A percentile compares a stretch with the other conserved stretches of the same genome.
phyloP scores from a whole-genome alignment of 1,140 invertebrate species.

The Papilio helenus region DNA sequence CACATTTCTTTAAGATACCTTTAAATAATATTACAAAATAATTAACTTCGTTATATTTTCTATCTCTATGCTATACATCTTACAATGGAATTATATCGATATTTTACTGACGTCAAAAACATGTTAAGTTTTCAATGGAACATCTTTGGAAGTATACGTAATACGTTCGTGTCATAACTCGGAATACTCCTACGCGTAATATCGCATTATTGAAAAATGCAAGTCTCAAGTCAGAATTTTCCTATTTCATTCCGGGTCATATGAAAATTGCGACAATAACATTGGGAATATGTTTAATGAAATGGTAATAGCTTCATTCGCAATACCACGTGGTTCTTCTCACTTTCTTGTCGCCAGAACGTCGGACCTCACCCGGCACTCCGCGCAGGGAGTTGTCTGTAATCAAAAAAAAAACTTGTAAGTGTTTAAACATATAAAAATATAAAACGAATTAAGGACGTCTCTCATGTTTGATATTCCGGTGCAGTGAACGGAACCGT shows the following conservation, averaged over 20 bases:
- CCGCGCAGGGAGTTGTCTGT: slow-evolving; percentile 77
- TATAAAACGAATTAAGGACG: too few relatives aligned
- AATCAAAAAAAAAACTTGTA: slow-evolving; percentile 50
- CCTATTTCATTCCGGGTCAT: slow-evolving; percentile 26
- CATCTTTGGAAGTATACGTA: slow-evolving; percentile 41
- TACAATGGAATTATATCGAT: slow-evolving; percentile 26
- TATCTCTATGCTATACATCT: slow-evolving; percentile 29
- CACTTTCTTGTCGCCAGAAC: slow-evolving; percentile 66
- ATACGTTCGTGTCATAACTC: slow-evolving; percentile 36
- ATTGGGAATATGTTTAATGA: slow-evolving; percentile 33
- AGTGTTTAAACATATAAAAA: not conserved
- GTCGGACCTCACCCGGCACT: slow-evolving; percentile 74
- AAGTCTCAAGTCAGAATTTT: slow-evolving; percentile 23
- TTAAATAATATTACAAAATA: slow-evolving; percentile 33
- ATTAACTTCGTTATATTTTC: slow-evolving; percentile 28
- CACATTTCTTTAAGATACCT: slow-evolving; percentile 54
- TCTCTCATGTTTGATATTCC: too few relatives aligned
- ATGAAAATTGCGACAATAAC: slow-evolving; percentile 41
- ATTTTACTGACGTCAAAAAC: slow-evolving; percentile 21
- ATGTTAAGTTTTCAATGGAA: slow-evolving; percentile 33
- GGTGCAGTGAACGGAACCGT: too few relatives aligned
- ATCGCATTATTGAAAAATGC: slow-evolving; percentile 40
- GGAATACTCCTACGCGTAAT: slow-evolving; percentile 27
- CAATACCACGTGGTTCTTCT: slow-evolving; percentile 79
- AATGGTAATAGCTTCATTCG: slow-evolving; percentile 60